Evolutionary conservation across 1,140 invertebrate genomes (phyloP), one percentile per base, ranked within the genome.

Genomic region (Drosophila setifemur): DNA sequence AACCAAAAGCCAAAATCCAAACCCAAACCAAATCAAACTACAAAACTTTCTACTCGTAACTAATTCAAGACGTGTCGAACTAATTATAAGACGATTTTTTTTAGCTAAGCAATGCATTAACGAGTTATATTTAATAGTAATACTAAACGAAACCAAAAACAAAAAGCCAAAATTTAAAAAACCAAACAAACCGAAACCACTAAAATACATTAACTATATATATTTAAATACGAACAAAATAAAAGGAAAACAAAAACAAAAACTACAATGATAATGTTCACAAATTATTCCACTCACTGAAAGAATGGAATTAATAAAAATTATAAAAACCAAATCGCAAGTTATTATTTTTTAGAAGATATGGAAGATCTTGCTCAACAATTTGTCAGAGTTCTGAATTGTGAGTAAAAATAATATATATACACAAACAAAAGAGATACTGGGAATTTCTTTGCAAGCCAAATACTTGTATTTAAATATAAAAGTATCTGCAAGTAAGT

Each of bases 101-200:
- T 83, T 83, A 83, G 79, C 79, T 83, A 85, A 85, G 74, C 74
- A 83, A 83, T 83, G 70, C 79, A 68, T 85, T 71, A 85, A 75
- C 64, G 37, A 83, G 79, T 83, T 83, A 83, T 60, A 83, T 78
- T 78, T 70, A 85, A 85, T 78, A 70, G 64, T 79, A 79, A 83
- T 76, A 73, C 45, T 69, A 83, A 81, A 57, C 23, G 18, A 37
- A 0, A 12, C 4, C 14, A 16, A 77, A 71, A 64, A 33, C 18
- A 37, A 48, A 29, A 44, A 50, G 44, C 16, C 7, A 5, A 45
- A 43, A 23, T 8, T 1, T 44, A 33, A 29, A 19, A 54, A 54
- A 9, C 7, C 19, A 53, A 35, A 55, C 64, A 54, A 58, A 61
- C 54, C 52, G 60, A 75, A 82, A 82, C 61, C 67, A 78, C 23